Evolutionary conservation across 2,888 invertebrate species (phyloP), one percentile per base, ranked within the genome.

Genomic region (Tipula vernalis): DNA sequence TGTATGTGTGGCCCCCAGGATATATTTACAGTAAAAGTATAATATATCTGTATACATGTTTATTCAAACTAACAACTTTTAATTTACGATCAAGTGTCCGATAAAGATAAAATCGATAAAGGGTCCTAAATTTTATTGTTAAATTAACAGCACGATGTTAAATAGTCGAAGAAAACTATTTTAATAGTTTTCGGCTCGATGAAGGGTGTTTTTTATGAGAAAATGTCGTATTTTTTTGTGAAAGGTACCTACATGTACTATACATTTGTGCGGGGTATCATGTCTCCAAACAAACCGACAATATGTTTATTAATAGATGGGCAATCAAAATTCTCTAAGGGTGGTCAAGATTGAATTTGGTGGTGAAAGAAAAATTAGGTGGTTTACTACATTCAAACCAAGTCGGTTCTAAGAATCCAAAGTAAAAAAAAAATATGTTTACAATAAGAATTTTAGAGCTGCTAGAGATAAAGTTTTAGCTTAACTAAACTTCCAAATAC

Each of bases 141-240:
- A 71, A 71, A 71, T 71, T 71, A 71, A 71, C 71, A 71, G 71
- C 71, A 71, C 71, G 71, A 71, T 71, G 71, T 71, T 71, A 71
- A 71, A 71, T 71, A 71, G n/a, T 51, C 6, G 51, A n/a, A 51
- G 51, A 51, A 51, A 47, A 47, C 47, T 47, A 47, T 47, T 51
- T 51, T 51, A 51, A 51, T 51, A 51, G 51, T 71, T 71, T 71
- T 71, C 28, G 71, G 71, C 18, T 28, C 71, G 71, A 71, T 71
- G n/a, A 71, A 71, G 71, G 71, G 71, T 71, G 71, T 71, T 71
- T 28, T 71, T 18, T 28, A 10, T 71, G 10, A 28, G 71, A 71
- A 71, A 28, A 18, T 71, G 71, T 71, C 71, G 18, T 71, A 28
- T 71, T 28, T n/a, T 28, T 28, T 71, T 71, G 71, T 71, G 28